Evolutionary conservation across 2,113 vertebrate species (phyloP), one percentile per base, ranked within the genome.

Genomic region (Tympanuchus pallidicinctus): DNA sequence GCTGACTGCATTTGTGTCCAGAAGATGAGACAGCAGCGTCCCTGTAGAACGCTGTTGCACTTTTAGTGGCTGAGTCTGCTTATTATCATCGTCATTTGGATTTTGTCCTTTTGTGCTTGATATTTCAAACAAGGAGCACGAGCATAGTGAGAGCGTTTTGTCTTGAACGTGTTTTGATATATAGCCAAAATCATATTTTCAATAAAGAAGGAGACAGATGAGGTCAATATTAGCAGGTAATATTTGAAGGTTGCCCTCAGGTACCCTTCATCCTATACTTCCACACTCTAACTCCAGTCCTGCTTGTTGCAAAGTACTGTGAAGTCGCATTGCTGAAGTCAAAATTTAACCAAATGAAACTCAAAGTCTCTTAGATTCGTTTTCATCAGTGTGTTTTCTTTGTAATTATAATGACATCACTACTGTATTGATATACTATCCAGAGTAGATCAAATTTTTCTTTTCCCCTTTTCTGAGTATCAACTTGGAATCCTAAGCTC

Each of bases 361-460:
- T 72, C 63, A 65, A 17, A 81, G 14, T n/a, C 70, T 66, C 61
- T 88, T 54, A 91, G 91, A 83, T 91, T 59, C 17, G 13, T 96
- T 96, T 94, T 82, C 86, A 70, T 27, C 59, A 78, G 36, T 78
- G 61, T 94, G 65, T 54, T 91, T 94, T 90, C 57, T 54, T 30
- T 54, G 28, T 36, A 91, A 12, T 82, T 90, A 66, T 59, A 91
- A 76, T 16, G 77, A 57, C 65, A 75, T n/a, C 66, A 57, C 72
- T 90, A 57, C 52, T 83, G 57, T 71, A 15, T 36, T 13, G 19
- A 67, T 28, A 21, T 12, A 47, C 5, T 56, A 38, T 42, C 48
- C 14, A 16, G n/a, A 3, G 11, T 64, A 74, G 38, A 61, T 72
- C 38, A 24, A 82, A 80, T 82, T 45, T 15, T 20, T 56, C 2